Evolutionary conservation across 2,113 vertebrate species (phyloP).

Genomic region (Rattus norvegicus): GRCr8 NC_086024.1:132943501-132944000

Average conservation of each 20-base stretch:
- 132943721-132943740: not conserved
- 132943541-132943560: not conserved
- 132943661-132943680: not conserved
- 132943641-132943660: no score
- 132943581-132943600: accelerated
- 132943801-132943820: no score
- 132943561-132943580: accelerated
- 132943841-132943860: not conserved
- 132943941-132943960: not conserved
- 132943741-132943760: not conserved
- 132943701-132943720: accelerated
- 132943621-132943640: accelerated
- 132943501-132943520: not conserved
- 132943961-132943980: not conserved
- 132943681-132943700: accelerated
- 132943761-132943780: accelerated
- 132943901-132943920: not conserved
- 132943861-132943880: not conserved
- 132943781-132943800: accelerated
- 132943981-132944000: not conserved
- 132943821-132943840: not conserved
- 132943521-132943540: not conserved
- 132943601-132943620: not conserved
- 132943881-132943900: not conserved
- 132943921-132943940: not conserved